These are phyloP conservation scores for Bemisia tabaci DNA, from an alignment of 1,140 invertebrate genomes.

Conservation along the genomic window DNA sequence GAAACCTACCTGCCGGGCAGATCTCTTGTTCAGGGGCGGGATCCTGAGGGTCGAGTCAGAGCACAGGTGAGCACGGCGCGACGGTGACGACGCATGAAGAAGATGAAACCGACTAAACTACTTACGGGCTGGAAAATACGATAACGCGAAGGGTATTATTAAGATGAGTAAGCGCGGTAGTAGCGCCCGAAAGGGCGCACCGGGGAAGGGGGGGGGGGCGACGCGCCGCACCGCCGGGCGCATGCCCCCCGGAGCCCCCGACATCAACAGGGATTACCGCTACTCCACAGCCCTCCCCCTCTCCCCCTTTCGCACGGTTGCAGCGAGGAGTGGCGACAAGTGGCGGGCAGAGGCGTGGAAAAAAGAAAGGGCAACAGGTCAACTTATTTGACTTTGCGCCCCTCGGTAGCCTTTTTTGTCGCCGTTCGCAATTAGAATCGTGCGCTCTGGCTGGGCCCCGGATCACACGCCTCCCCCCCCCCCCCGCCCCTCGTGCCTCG, in stretches of 20 bases:
- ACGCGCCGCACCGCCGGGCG: background rate
- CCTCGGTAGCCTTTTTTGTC: background rate
- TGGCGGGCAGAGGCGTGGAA: background rate
- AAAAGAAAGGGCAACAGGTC: background rate
- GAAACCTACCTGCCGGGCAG: too few relatives aligned
- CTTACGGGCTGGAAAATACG: background rate
- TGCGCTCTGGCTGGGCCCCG: background rate
- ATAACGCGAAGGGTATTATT: background rate
- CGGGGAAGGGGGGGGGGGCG: background rate
- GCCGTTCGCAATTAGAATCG: background rate
- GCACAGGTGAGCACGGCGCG: too few relatives aligned
- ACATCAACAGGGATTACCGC: background rate
- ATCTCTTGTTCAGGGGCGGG: too few relatives aligned
- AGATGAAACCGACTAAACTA: background rate
- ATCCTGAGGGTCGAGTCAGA: too few relatives aligned
- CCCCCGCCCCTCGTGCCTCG: too few relatives aligned
- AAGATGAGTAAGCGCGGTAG: background rate
- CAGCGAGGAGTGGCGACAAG: background rate
- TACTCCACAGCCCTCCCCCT: background rate
- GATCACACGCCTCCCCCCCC: background rate
- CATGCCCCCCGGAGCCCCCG: background rate
- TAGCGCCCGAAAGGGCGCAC: background rate
- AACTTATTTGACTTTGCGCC: background rate
- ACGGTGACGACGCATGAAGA: background rate
- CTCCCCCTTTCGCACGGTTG: background rate